Evolutionary conservation across 2,888 invertebrate genomes (phyloP), one percentile per base, ranked within the genome.

Genomic region (Ochlodes sylvanus): DNA sequence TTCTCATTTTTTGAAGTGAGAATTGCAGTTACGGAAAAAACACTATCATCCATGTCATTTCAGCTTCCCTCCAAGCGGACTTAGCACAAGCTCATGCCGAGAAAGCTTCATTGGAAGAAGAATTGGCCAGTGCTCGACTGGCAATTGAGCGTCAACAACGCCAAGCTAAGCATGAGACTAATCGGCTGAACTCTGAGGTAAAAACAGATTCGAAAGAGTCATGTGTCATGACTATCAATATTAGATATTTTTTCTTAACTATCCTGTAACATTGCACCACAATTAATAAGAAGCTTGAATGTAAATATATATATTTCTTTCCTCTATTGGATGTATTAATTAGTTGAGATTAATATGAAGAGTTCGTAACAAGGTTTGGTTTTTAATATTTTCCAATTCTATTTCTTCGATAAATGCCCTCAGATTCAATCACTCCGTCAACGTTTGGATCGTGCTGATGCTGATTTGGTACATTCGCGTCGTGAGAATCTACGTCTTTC

Each of bases 61-160:
- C 83, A 96, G 96, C 95, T 7, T 95, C 94, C 41, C 94, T 97
- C 55, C 96, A 97, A 83, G 96, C 96, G 0, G 97, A 97, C 77
- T 89, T 97, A 72, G 95, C 96, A 7, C 96, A 96, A 77, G 95
- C 95, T 6, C 94, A 96, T 62, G 96, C 96, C 0, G 97, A 97
- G 81, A 97, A 97, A 77, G 96, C 97, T 38, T 95, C 96, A 0
- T 83, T 96, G 9, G 97, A 97, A 73, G 97, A 97, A 78, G 97
- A 97, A 77, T 91, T 97, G n/a, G 95, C 96, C 0, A 94, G 95
- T 32, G 91, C 96, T 10, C 95, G 97, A 66, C 78, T 96, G 69
- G 92, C 94, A 55, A 86, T 95, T 6, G 97, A 97, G 78, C 93
- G 97, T 7, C 95, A 95, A 2, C 97, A 97, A 75, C 92, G 97